A percentile compares a stretch with the other conserved stretches of the same genome.
Evolutionary conservation across 2,113 vertebrate genomes (phyloP).

Genomic region (Bombycilla garrulus): DNA sequence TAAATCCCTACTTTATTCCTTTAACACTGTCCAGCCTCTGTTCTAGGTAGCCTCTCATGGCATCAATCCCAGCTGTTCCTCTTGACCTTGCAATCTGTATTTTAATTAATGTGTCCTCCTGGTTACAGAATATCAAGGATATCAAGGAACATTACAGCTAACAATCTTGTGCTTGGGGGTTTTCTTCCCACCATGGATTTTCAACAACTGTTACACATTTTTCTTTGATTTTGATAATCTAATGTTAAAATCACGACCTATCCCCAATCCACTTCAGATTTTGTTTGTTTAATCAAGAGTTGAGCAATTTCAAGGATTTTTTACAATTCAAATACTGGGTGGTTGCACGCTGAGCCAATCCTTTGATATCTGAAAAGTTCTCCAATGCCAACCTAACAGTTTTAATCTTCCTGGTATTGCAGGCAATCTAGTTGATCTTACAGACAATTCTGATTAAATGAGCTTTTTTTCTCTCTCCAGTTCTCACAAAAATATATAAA

Average conservation of each 20-base stretch:
- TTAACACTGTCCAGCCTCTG: background rate
- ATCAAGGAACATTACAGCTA: background rate
- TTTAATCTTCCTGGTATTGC: background rate
- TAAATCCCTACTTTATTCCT: background rate
- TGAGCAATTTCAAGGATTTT: constrained; percentile 13
- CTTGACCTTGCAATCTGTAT: background rate
- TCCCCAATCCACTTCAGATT: background rate
- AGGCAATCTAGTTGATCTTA: background rate
- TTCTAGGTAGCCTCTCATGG: background rate
- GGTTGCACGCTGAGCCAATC: background rate
- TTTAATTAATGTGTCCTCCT: background rate
- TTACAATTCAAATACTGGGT: background rate
- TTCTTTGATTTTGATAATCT: constrained; percentile 1
- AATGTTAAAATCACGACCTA: background rate
- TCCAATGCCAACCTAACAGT: background rate
- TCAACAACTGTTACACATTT: background rate
- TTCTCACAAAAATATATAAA: background rate
- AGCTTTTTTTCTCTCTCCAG: background rate
- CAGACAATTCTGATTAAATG: background rate
- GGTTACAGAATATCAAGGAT: background rate
- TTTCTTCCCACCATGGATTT: background rate
- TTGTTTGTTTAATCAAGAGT: background rate
- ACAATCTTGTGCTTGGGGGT: background rate
- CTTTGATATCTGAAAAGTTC: background rate
- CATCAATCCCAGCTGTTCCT: background rate